Base-by-base conservation (phyloP, 2,888 invertebrate species). In the Rhagophthalmus giganteus region DNA sequence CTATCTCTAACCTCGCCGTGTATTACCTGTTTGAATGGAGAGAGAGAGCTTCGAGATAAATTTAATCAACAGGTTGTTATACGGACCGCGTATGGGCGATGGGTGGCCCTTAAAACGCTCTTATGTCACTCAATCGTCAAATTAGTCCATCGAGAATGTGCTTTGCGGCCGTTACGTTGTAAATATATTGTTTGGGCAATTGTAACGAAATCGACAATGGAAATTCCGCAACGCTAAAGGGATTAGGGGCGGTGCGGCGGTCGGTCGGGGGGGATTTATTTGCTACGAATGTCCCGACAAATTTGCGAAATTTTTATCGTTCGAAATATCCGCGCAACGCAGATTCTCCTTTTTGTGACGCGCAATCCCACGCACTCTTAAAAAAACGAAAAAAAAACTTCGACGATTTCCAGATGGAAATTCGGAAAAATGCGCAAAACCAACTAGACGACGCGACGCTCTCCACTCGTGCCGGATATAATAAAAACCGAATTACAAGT, bases 61-160 rank as follows among this genome's bases (percentile, higher is more conserved):
- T 50, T 40, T 50, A 55, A 62, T 62, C 70, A 69, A 69, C 69
- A 69, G 70, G 69, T 69, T 68, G 70, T 66, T 62, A 60, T 60
- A 44, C 63, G 66, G 55, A 53, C 51, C 61, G 52, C 58, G 60
- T 59, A 64, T 61, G 59, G 66, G 68, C 67, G 67, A 59, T 64
- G n/a, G 61, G 58, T 53, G 51, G 45, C 53, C 65, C 67, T 65
- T 68, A 68, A 68, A 70, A 69, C 67, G 69, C 65, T 69, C 69
- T 69, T 69, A 64, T 69, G 69, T 69, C 68, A 70, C 65, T 67
- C 69, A 70, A 68, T 70, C 70, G 65, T 70, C 69, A 67, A 68
- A 71, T 70, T 71, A 69, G 68, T 68, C 68, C 66, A 63, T 66
- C 63, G 62, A 66, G 63, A 65, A 65, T 57, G 62, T 65, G 63